phyloP scores from a whole-genome alignment of 1,140 invertebrate species.

The Melipona quadrifasciata region DNA sequence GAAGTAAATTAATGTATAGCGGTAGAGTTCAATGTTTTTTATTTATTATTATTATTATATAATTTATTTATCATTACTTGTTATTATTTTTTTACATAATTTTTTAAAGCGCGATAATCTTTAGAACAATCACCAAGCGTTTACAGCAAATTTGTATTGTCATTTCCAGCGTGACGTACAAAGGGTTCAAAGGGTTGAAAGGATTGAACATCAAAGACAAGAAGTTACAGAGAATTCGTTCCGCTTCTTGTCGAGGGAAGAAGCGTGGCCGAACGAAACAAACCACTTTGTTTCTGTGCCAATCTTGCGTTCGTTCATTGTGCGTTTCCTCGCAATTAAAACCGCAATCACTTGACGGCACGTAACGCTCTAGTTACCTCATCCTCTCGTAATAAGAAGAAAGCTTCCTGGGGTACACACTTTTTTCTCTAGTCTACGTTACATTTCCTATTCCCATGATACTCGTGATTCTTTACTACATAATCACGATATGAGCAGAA shows the following conservation, averaged over 20 bases:
- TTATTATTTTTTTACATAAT: no score
- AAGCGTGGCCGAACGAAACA: background rate
- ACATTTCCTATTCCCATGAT: background rate
- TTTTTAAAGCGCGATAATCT: no score
- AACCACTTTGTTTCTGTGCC: background rate
- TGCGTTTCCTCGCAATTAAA: slow-evolving; percentile 31
- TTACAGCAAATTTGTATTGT: no score
- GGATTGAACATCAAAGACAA: no score
- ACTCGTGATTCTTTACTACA: no score
- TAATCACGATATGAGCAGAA: background rate
- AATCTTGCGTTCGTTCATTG: background rate
- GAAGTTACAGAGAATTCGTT: background rate
- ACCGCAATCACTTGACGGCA: background rate
- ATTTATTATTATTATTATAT: no score
- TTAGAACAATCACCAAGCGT: no score
- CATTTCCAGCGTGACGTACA: no score
- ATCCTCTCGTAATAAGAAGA: slow-evolving; percentile 5
- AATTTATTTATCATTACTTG: no score
- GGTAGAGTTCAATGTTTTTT: no score
- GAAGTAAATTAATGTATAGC: no score
- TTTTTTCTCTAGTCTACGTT: background rate
- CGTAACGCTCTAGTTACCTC: slow-evolving; percentile 28
- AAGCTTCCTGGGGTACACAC: background rate
- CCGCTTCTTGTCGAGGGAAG: background rate
- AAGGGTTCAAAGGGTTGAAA: no score